phyloP scores from a whole-genome alignment of 1,140 invertebrate species.

The Drosophila rufa region DNA sequence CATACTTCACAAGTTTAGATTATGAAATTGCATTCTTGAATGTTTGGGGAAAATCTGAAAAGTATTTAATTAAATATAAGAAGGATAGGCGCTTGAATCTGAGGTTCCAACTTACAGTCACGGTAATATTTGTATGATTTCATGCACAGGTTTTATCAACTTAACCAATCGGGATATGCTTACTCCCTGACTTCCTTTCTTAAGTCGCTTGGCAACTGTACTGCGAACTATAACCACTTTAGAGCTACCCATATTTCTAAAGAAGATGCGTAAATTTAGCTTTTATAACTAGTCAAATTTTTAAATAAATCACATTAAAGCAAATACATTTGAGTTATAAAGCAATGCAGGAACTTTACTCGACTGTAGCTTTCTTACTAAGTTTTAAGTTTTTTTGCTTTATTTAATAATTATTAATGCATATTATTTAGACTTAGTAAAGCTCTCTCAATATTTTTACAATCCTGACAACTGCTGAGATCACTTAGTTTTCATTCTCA shows the following conservation, averaged over 20 bases:
- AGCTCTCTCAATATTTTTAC: not conserved
- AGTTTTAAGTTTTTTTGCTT: no score
- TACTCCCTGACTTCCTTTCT: slow-evolving; percentile 17
- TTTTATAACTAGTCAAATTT: not conserved
- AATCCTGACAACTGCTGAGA: not conserved
- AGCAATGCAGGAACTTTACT: not conserved
- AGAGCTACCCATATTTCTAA: slow-evolving; percentile 2
- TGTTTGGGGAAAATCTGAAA: not conserved
- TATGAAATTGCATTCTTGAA: not conserved
- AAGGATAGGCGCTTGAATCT: not conserved
- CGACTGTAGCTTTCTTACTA: not conserved
- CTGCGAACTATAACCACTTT: slow-evolving; percentile 35
- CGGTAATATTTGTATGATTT: not conserved
- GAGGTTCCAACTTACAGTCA: not conserved
- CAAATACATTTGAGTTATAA: not conserved
- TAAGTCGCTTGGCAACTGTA: slow-evolving; percentile 4
- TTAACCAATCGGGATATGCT: slow-evolving; percentile 17
- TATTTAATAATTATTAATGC: not conserved
- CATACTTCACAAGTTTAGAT: not conserved
- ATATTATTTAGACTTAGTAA: not conserved
- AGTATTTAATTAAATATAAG: no score
- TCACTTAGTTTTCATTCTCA: not conserved
- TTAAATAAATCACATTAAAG: not conserved
- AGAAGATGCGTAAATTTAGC: not conserved
- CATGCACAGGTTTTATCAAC: not conserved